Conservation (phyloP, 2,797 vertebrate genomes). For the Luscinia luscinia region DNA sequence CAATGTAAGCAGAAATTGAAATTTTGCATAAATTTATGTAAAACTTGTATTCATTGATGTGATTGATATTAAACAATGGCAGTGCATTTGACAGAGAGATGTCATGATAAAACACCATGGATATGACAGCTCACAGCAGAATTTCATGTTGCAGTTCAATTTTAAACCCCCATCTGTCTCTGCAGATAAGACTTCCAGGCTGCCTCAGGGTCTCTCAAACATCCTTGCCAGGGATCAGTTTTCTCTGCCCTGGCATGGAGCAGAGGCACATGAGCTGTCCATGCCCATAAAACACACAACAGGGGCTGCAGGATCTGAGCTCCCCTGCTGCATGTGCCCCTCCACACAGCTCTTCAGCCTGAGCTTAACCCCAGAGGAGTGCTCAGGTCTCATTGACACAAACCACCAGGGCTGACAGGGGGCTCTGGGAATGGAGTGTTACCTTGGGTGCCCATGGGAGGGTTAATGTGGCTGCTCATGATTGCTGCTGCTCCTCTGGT, state of each 20-base stretch:
- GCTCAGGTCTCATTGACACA: not conserved
- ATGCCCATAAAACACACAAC: not conserved
- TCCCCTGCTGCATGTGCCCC: fast-evolving
- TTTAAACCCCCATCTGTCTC: conserved; percentile 3
- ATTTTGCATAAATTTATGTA: conserved; percentile 15
- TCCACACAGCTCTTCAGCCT: not conserved
- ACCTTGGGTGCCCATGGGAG: not conserved
- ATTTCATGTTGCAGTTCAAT: conserved; percentile 12
- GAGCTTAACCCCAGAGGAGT: not conserved
- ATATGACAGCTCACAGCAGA: not conserved
- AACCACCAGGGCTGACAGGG: not conserved
- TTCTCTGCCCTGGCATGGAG: not conserved
- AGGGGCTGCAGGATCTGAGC: not conserved
- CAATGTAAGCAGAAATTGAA: conserved; percentile 31
- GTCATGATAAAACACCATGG: not conserved
- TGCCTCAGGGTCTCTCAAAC: not conserved
- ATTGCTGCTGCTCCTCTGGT: not conserved
- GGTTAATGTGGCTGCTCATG: not conserved
- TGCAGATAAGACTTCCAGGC: not conserved
- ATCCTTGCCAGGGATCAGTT: not conserved
- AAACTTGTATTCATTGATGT: conserved; percentile 1
- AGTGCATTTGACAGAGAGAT: not conserved
- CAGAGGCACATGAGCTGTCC: not conserved
- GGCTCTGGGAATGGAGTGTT: not conserved
- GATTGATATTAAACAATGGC: conserved; percentile 46